Evolutionary conservation across 1,140 invertebrate genomes (phyloP).

Genomic region (Ceratina calcarata): DNA sequence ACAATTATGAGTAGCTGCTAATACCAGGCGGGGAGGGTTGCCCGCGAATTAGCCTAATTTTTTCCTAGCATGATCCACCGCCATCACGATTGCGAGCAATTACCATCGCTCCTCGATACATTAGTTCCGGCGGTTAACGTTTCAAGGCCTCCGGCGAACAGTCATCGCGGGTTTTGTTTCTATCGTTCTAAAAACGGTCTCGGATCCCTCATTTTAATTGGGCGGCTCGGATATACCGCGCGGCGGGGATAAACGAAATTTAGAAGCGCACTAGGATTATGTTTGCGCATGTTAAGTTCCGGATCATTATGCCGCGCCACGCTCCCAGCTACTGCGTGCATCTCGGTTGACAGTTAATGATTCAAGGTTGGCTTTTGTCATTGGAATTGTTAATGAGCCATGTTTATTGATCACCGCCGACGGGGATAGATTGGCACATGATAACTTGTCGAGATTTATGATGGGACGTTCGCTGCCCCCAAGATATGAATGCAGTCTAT

Average conservation of each 20-base stretch:
- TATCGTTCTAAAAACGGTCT: background rate
- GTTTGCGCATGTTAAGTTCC: background rate
- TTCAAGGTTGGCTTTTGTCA: conserved; percentile 6
- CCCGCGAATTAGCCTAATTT: background rate
- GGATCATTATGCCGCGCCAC: conserved; percentile 2
- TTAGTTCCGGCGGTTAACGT: background rate
- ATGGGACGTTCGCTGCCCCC: background rate
- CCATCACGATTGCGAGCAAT: background rate
- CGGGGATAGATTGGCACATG: background rate
- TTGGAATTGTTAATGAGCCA: conserved; percentile 22
- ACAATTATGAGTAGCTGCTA: background rate
- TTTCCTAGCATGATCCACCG: background rate
- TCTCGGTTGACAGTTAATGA: conserved; percentile 1
- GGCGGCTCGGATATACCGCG: no score
- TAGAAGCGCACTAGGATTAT: background rate
- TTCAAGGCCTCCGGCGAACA: background rate
- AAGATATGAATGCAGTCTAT: no score
- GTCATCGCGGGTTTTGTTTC: background rate
- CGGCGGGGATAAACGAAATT: background rate
- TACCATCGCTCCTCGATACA: background rate
- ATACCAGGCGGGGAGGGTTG: background rate
- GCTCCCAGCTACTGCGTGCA: background rate
- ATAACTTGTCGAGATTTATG: conserved; percentile 14
- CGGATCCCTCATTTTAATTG: background rate
- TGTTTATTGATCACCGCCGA: conserved; percentile 23